Evolutionary conservation across 2,113 vertebrate genomes (phyloP), one percentile per base, ranked within the genome.

Genomic region (Erinaceus europaeus): DNA sequence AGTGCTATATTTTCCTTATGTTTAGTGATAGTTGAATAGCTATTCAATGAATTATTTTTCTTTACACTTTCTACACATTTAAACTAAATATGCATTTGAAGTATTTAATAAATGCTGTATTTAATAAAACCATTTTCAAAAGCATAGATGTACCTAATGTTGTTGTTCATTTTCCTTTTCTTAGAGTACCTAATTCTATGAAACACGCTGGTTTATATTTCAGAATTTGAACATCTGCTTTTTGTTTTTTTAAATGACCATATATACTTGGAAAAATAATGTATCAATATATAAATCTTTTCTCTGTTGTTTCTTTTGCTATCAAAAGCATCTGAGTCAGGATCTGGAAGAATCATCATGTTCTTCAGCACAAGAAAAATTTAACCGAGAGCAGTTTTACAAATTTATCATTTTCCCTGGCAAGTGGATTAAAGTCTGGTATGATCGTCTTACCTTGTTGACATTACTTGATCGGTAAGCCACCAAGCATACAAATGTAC

Each of bases 401-500:
- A 99, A 98, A 95, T 98, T 99, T 32, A 97, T 98, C 91, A 94
- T 99, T 53, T 99, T 98, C 93, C 99, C 99, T 46, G 98, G 98
- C 74, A 99, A 98, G 94, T 99, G 98, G 98, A 97, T 99, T 93
- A 98, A 98, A 95, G 97, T 99, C 95, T 98, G 99, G 96, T 99
- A 99, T 5, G 98, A 99, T 95, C 97, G 99, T 5, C 98, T 99
- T 48, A 96, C 99, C 50, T 96, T 99, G 92, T 50, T 99, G 91
- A 98, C 99, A 0, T 89, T 99, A 40, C 72, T 99, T 67, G 99
- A 99, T 96, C 97, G 98, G 99, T 99, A 96, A 97, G 95, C 7
- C 3, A 1, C 10, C 0, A 18, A n/a, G 65, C 68, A 1, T 1
- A 18, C 21, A 0, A 32, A 13, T 0, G 29, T 4, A 1, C 18